These are phyloP conservation scores for Troides oblongomaculatus DNA, from an alignment of 2,888 invertebrate species.

Conservation along the genomic window DNA sequence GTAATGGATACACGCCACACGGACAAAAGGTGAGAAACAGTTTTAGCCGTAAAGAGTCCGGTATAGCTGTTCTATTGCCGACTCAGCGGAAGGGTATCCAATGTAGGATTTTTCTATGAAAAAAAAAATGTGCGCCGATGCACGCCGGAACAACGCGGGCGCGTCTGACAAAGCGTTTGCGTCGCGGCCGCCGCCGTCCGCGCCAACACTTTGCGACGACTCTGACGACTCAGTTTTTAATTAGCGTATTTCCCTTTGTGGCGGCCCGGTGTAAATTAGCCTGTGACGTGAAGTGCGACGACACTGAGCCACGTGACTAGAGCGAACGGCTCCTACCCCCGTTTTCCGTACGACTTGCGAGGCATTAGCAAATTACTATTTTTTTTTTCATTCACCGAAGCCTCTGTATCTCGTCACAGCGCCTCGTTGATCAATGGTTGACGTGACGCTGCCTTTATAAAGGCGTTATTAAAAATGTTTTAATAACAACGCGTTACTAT, in stretches of 20 bases:
- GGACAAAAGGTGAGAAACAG: too few relatives aligned
- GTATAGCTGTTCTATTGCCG: too few relatives aligned
- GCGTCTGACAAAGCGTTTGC: slow-evolving; percentile 31
- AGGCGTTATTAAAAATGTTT: slow-evolving; percentile 6
- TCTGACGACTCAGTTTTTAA: slow-evolving; percentile 75
- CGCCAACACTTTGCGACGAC: slow-evolving; percentile 71
- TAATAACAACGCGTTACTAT: not conserved
- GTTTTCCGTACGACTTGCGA: slow-evolving; percentile 37
- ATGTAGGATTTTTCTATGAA: too few relatives aligned
- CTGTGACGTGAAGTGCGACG: slow-evolving; percentile 62
- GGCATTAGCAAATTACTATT: slow-evolving; percentile 59
- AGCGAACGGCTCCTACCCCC: slow-evolving; percentile 36
- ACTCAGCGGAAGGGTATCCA: too few relatives aligned
- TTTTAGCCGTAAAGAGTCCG: too few relatives aligned
- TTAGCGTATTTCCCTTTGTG: slow-evolving; percentile 77
- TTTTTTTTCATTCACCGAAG: slow-evolving; percentile 20
- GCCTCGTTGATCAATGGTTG: slow-evolving; percentile 26
- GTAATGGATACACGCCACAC: too few relatives aligned
- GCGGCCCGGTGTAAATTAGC: slow-evolving; percentile 69
- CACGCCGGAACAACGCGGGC: slow-evolving; percentile 34
- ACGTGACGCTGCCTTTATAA: slow-evolving; percentile 15
- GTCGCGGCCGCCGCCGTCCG: slow-evolving; percentile 41
- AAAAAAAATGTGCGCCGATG: not conserved
- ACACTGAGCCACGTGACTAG: slow-evolving; percentile 35
- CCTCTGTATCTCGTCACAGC: slow-evolving; percentile 2